phyloP scores from a whole-genome alignment of 2,888 invertebrate species.

The Cerastoderma edule region DNA sequence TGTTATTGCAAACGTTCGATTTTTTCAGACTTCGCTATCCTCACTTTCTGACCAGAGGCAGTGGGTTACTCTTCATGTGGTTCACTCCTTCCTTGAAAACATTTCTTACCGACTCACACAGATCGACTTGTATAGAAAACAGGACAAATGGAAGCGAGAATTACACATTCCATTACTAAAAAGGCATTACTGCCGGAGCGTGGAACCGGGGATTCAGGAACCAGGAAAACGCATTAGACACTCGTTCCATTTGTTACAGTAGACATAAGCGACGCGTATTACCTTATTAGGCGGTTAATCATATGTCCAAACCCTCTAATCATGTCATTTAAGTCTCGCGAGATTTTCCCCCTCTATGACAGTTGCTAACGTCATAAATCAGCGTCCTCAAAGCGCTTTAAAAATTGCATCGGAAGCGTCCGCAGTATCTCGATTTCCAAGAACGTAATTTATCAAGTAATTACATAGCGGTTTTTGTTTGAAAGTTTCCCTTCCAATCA shows the following conservation, averaged over 20 bases:
- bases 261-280: constrained; percentile 56
- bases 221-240: constrained; percentile 15
- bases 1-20: no score
- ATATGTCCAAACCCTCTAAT: constrained; percentile 58
- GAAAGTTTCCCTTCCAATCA: constrained; percentile 57
- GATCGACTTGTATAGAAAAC: no score
- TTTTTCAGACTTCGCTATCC: no score
- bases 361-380: constrained; percentile 56
- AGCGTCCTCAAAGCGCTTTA: constrained; percentile 47
- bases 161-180: neutral
- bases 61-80: no score
- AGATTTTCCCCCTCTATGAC: constrained; percentile 56
- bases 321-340: constrained; percentile 50
- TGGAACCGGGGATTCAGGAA: neutral
- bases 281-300: constrained; percentile 60
- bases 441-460: constrained; percentile 65
- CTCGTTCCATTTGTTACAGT: constrained; percentile 32
- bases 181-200: no score
- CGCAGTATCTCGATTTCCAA: constrained; percentile 41
- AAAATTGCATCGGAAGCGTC: constrained; percentile 54
- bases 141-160: no score
- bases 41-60: no score
- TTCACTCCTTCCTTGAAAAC: no score
- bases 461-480: constrained; percentile 65
- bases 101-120: no score